Evolutionary conservation across 2,888 invertebrate genomes (phyloP), one percentile per base, ranked within the genome.

Genomic region (Notodonta dromedarius): DNA sequence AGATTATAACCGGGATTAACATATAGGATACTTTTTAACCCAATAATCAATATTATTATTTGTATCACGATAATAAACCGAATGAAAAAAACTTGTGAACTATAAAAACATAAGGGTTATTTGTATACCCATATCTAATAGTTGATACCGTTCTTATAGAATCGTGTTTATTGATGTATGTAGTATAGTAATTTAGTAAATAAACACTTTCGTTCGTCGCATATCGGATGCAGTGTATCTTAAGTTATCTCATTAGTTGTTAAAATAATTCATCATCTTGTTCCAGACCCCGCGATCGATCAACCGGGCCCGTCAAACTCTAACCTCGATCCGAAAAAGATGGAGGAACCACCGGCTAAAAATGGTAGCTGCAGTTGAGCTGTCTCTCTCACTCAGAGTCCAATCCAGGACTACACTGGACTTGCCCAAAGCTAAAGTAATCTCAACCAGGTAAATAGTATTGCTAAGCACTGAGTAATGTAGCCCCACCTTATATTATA

Each of bases 341-440:
- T 70, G 42, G 86, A 81, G 59, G 84, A 87, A 54, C 60, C 79
- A 62, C 66, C 79, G 51, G 65, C 74, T 62, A 86, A 86, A 61
- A 85, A 86, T 74, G 87, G 87, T 65, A 81, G 80, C 69, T 86
- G 87, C 80, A 93, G 93, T 87, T 93, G 93, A 93, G 87, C 91
- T 86, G 82, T 71, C 78, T 82, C 74, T 59, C 71, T 70, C 73
- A 71, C 75, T 76, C 82, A 67, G 76, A 72, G 85, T 85, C 86
- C 72, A 46, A 42, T 62, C 63, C 12, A 55, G 80, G 86, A 85
- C 84, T 74, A 65, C 76, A 70, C 74, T 77, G 87, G 90, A 90
- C 88, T 88, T 83, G 85, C 86, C 91, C 91, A 90, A 91, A 90
- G 87, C 84, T 87, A 82, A 86, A 84, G 91, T 90, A 92, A 92